Evolutionary conservation across 2,797 vertebrate species (phyloP).

Genomic region (Novumbra hubbsi): DNA sequence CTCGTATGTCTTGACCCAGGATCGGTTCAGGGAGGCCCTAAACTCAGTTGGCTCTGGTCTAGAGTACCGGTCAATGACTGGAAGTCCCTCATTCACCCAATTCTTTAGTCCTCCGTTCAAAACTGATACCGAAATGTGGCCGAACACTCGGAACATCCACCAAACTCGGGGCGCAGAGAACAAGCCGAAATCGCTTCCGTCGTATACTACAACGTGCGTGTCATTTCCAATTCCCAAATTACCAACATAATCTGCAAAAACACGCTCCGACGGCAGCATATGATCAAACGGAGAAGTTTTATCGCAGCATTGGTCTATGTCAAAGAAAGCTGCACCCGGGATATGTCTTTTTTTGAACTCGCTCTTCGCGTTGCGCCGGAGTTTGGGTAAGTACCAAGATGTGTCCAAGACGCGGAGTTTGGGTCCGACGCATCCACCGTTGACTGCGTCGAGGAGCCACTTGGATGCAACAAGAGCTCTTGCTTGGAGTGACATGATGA

Average conservation of each 20-base stretch:
- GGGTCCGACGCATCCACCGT: slow-evolving; percentile 53
- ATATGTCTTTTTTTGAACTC: slow-evolving; percentile 83
- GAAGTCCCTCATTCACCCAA: slow-evolving; percentile 81
- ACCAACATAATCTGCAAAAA: slow-evolving; percentile 81
- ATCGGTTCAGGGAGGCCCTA: slow-evolving; percentile 70
- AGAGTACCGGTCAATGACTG: slow-evolving; percentile 62
- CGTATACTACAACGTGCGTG: slow-evolving; percentile 90
- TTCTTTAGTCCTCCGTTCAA: slow-evolving; percentile 84
- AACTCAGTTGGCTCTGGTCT: slow-evolving; percentile 67
- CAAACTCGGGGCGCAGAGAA: slow-evolving; percentile 86
- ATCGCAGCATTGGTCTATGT: slow-evolving; percentile 86
- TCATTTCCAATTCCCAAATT: slow-evolving; percentile 77
- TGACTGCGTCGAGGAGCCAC: slow-evolving; percentile 78
- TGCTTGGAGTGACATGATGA: slow-evolving; percentile 73
- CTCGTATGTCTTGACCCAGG: slow-evolving; percentile 82
- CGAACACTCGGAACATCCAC: slow-evolving; percentile 95
- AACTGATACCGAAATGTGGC: slow-evolving; percentile 82
- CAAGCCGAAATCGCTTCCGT: slow-evolving; percentile 80
- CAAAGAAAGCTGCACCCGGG: slow-evolving; percentile 84
- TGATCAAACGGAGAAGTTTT: slow-evolving; percentile 79
- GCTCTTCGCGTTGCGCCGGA: slow-evolving; percentile 70
- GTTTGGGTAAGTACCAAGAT: slow-evolving; percentile 87
- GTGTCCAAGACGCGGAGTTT: slow-evolving; percentile 79
- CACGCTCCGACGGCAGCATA: slow-evolving; percentile 80
- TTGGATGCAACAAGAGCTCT: slow-evolving; percentile 75